Evolutionary conservation across 2,888 invertebrate genomes (phyloP).

Genomic region (Hymenopus coronatus): DNA sequence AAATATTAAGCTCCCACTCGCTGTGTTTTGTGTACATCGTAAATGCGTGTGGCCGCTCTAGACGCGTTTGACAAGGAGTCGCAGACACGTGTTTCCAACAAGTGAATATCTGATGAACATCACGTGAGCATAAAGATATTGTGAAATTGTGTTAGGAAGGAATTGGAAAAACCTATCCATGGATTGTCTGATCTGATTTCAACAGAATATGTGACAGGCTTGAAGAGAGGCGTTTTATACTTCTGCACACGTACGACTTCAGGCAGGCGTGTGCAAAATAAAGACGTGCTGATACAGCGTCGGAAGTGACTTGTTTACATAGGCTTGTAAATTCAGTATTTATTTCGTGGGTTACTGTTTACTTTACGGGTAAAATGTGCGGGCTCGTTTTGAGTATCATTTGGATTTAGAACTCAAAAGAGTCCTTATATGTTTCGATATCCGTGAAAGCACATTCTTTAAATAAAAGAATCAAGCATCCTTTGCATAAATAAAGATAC

Average conservation of each 20-base stretch:
- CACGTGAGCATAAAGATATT: not conserved
- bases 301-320: not conserved
- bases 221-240: not conserved
- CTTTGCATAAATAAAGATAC: too few relatives aligned
- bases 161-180: not conserved
- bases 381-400: not conserved
- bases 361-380: not conserved
- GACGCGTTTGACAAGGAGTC: not conserved
- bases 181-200: not conserved
- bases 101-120: not conserved
- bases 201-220: not conserved
- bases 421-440: not conserved
- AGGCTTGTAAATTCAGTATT: not conserved
- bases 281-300: not conserved
- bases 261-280: not conserved
- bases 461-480: too few relatives aligned
- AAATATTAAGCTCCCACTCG: not conserved
- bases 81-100: not conserved
- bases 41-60: not conserved
- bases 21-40: not conserved
- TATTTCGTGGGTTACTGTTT: too few relatives aligned
- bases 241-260: not conserved
- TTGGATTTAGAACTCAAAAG: not conserved
- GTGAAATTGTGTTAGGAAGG: not conserved
- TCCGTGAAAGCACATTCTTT: too few relatives aligned